phyloP scores from a whole-genome alignment of 2,888 invertebrate species.

The Ennomos erosarius region DNA sequence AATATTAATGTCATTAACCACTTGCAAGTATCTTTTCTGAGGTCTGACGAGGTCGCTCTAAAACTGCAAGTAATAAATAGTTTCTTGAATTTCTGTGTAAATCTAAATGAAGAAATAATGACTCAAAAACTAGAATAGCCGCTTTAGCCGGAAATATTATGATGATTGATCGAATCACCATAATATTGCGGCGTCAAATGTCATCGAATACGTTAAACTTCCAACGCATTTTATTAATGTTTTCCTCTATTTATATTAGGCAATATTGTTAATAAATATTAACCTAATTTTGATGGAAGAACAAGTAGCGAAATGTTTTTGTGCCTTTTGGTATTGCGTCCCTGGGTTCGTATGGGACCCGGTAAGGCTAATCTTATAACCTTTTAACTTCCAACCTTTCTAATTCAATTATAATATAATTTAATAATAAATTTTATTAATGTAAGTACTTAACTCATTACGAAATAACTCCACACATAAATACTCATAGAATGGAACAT shows the following conservation, averaged over 20 bases:
- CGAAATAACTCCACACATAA: conserved; percentile 10
- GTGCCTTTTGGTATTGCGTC: no score
- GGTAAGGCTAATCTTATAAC: background rate
- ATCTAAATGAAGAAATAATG: conserved; percentile 24
- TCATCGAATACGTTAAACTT: conserved; percentile 14
- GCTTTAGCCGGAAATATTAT: conserved; percentile 25
- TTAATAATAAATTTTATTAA: background rate
- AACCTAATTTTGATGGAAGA: no score
- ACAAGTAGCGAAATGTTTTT: background rate
- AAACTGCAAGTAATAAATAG: no score
- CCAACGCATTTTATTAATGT: conserved; percentile 15
- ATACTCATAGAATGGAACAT: conserved; percentile 26
- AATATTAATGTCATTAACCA: no score
- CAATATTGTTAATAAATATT: no score
- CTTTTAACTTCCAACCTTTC: background rate
- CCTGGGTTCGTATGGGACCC: no score
- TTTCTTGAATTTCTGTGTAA: background rate
- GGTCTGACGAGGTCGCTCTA: no score
- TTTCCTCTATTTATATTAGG: no score
- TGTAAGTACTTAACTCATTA: conserved; percentile 1
- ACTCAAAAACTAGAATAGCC: conserved; percentile 22
- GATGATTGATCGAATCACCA: conserved; percentile 17
- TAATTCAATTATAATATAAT: no score
- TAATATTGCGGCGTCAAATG: conserved; percentile 14
- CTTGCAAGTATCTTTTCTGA: no score